Evolutionary conservation across 1,140 invertebrate genomes (phyloP), one percentile per base, ranked within the genome.

Genomic region (Nasonia longicornis): DNA sequence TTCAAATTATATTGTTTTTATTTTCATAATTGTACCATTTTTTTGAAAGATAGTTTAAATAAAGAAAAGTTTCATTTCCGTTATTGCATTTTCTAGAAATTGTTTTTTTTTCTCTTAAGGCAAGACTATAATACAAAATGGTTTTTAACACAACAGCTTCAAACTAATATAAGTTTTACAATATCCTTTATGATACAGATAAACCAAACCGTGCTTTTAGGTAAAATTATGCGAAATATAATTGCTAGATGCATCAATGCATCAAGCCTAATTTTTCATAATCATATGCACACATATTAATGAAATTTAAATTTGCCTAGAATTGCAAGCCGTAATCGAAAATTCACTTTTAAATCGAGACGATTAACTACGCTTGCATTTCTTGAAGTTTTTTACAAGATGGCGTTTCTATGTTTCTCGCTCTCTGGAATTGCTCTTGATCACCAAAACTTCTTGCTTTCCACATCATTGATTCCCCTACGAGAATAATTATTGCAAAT

Each of bases 381-480:
- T 94, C 93, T 87, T 96, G 93, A 83, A 99, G 90, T 85, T 94
- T 94, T 86, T 97, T 96, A 93, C 98, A 99, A 3, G 96, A 96
- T 8, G 97, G 97, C 83, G 95, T 96, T 84, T 95, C 94, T 77
- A 98, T 94, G 82, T 94, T 94, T 88, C 95, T 95, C 22, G 97
- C 97, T 88, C 95, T 94, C 76, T 93, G 90, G 88, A 94, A 95
- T 85, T 97, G 89, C 71, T 94, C 93, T 78, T 92, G 90, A 91
- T 97, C 96, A 64, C 95, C 95, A 86, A 96, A 96, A 89, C 94
- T 96, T 83, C 95, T 92, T 38, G 97, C 96, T 91, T 96, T 95
- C 93, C 96, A 97, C 86, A 98, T 91, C 93, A 97, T 94, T 77
- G 95, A 94, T 86, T 98, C 97, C 84, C 94, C 96, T 96, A 89